Evolutionary conservation across 2,797 vertebrate genomes (phyloP).

Genomic region (Tiaroga cobitis): DNA sequence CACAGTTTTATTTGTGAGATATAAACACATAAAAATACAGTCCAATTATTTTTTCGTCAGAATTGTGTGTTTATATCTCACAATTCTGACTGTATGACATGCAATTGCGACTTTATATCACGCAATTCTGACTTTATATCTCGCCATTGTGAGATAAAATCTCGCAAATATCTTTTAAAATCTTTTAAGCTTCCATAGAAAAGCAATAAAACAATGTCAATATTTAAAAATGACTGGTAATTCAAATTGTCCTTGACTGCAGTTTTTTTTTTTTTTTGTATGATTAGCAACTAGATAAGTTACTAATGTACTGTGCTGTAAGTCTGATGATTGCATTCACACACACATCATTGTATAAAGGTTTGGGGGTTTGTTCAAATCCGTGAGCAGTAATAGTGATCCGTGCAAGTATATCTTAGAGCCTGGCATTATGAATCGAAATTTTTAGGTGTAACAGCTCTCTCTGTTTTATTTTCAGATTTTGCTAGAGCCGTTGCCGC

Average conservation of each 20-base stretch:
- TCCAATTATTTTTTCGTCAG: too few relatives aligned
- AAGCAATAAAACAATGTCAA: neutral
- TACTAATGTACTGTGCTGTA: neutral
- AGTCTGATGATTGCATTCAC: neutral
- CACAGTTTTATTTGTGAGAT: too few relatives aligned
- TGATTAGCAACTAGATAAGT: neutral
- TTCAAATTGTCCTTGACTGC: neutral
- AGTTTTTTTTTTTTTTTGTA: neutral
- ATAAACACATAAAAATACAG: too few relatives aligned
- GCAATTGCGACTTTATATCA: too few relatives aligned
- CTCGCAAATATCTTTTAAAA: too few relatives aligned
- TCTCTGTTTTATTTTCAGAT: constrained; percentile 70
- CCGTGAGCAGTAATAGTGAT: neutral
- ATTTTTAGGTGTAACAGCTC: neutral
- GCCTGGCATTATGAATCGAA: neutral
- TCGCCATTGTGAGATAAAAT: too few relatives aligned
- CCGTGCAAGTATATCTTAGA: neutral
- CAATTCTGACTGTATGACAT: too few relatives aligned
- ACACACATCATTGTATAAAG: neutral
- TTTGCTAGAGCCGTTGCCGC: constrained; percentile 82
- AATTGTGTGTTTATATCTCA: too few relatives aligned
- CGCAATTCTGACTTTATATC: too few relatives aligned
- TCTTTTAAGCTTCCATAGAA: too few relatives aligned
- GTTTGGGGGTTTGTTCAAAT: neutral
- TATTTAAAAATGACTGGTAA: neutral